Evolutionary conservation across 2,888 invertebrate species (phyloP).

Genomic region (Caenorhabditis zanzibari): DNA sequence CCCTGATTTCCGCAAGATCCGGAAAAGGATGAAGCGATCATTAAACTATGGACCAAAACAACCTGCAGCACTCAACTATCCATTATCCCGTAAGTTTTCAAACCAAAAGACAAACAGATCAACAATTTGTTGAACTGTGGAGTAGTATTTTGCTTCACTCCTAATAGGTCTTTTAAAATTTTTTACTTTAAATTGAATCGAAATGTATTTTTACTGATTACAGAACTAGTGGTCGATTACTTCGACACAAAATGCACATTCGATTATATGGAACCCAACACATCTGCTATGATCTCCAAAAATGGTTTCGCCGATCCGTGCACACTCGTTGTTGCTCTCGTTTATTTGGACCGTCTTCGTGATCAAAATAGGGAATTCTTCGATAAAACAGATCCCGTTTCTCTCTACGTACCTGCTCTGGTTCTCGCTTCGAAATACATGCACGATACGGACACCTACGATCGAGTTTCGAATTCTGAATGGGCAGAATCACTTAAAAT

Average conservation of each 20-base stretch:
- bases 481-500: constrained; percentile 94
- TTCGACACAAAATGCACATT: constrained; percentile 79
- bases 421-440: constrained; percentile 97
- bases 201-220: constrained; percentile 25
- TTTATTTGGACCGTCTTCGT: constrained; percentile 94
- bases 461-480: constrained; percentile 88
- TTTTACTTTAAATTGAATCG: background rate
- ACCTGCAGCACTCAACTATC: constrained; percentile 76
- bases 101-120: too few species aligned
- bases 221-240: constrained; percentile 82
- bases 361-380: constrained; percentile 88
- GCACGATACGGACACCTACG: constrained; percentile 94
- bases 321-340: constrained; percentile 93
- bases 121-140: background rate
- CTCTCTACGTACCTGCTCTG: constrained; percentile 95
- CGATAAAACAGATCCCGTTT: constrained; percentile 90
- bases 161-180: too few species aligned
- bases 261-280: constrained; percentile 80
- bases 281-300: constrained; percentile 77
- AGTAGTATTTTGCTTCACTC: too few species aligned
- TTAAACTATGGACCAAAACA: constrained; percentile 89
- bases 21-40: constrained; percentile 90
- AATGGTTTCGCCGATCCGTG: constrained; percentile 92
- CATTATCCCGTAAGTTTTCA: constrained; percentile 76
- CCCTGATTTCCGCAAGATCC: constrained; percentile 76